Percentiles rank a stretch among this genome's conserved stretches.
These are phyloP conservation scores for Ptychobarbus kaznakovi DNA, from an alignment of 2,797 vertebrate genomes.

Conservation along the genomic window DNA sequence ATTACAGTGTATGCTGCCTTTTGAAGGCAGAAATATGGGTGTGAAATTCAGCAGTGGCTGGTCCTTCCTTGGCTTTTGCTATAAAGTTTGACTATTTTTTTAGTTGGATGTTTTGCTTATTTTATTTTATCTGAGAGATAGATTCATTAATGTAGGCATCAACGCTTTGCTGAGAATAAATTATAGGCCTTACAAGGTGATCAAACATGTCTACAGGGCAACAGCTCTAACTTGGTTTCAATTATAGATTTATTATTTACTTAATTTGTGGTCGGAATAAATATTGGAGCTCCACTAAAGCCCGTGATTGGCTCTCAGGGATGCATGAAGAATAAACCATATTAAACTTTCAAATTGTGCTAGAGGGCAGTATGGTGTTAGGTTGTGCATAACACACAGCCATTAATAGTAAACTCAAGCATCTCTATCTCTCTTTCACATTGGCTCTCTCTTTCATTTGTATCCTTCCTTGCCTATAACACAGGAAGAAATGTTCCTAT, in stretches of 20 bases:
- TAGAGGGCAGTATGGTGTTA: conserved; percentile 64
- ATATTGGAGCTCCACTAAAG: conserved; percentile 18
- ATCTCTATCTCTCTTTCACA: conserved; percentile 19
- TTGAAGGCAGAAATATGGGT: not conserved
- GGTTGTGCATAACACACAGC: conserved; percentile 25
- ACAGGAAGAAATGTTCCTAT: conserved; percentile 5
- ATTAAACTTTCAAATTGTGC: conserved; percentile 50
- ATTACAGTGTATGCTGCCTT: not conserved
- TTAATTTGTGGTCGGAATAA: conserved; percentile 4
- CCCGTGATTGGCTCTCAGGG: not conserved
- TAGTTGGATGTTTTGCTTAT: not conserved
- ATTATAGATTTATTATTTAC: conserved; percentile 4
- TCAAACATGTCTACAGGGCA: conserved; percentile 6
- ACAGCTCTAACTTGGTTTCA: not conserved
- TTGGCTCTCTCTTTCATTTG: not conserved
- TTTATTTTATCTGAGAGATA: not conserved
- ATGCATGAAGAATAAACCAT: conserved; percentile 9
- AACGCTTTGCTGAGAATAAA: not conserved
- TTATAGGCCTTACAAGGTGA: not conserved
- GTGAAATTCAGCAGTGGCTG: not conserved
- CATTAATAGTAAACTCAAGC: conserved; percentile 34
- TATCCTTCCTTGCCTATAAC: not conserved
- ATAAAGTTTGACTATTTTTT: not conserved
- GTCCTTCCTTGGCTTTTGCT: not conserved
- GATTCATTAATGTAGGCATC: not conserved